Evolutionary conservation across 2,797 vertebrate species (phyloP).

Genomic region (Phoeniculus purpureus): DNA sequence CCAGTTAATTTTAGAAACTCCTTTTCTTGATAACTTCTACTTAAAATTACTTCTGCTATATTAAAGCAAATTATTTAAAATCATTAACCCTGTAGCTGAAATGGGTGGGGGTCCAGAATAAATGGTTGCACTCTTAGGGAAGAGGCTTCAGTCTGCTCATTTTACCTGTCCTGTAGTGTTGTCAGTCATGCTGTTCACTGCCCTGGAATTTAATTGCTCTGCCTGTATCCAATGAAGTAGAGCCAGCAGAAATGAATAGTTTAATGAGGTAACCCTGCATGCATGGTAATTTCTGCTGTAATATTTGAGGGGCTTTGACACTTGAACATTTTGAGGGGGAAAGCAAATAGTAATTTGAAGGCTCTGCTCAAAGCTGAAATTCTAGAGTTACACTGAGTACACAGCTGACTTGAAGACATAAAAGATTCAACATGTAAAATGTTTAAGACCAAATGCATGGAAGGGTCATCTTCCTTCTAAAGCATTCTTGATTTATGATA

Average conservation of each 20-base stretch:
- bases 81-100: not conserved
- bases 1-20: not conserved
- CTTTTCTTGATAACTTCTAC: not conserved
- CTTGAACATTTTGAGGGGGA: not conserved
- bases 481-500: not conserved
- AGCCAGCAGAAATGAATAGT: not conserved
- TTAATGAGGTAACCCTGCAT: not conserved
- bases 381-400: not conserved
- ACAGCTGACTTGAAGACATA: not conserved
- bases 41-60: constrained; percentile 46
- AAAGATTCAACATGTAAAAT: not conserved
- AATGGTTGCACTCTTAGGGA: constrained; percentile 42
- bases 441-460: not conserved
- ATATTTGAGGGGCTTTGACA: not conserved
- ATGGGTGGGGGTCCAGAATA: constrained; percentile 31
- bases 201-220: constrained; percentile 56
- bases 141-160: constrained; percentile 37
- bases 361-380: not conserved
- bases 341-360: not conserved
- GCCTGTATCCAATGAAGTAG: not conserved
- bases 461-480: not conserved
- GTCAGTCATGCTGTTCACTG: constrained; percentile 33
- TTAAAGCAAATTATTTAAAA: constrained; percentile 55
- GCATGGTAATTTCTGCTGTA: constrained; percentile 21
- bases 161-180: constrained; percentile 46